Evolutionary conservation across 2,888 invertebrate species (phyloP).

Genomic region (Allacma fusca): DNA sequence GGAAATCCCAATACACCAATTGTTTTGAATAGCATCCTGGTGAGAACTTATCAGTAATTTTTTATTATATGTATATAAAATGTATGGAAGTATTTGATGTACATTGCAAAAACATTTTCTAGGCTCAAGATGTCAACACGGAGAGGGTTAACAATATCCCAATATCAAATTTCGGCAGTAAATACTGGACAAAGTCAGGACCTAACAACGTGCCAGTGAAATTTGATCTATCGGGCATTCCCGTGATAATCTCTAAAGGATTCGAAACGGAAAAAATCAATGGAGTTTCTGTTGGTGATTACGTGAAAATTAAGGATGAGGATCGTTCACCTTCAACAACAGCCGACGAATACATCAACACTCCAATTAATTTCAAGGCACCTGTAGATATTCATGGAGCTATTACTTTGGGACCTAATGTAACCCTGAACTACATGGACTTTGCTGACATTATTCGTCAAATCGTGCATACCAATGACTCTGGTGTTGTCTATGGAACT

Average conservation of each 20-base stretch:
- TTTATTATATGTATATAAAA: not conserved
- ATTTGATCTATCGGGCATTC: constrained; percentile 41
- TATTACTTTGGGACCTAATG: constrained; percentile 41
- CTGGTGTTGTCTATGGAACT: constrained; percentile 43
- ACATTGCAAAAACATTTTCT: not conserved
- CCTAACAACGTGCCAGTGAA: constrained; percentile 40
- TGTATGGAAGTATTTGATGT: no score
- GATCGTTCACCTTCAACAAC: constrained; percentile 22
- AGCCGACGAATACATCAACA: not conserved
- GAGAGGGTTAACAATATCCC: constrained; percentile 37
- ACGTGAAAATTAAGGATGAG: constrained; percentile 35
- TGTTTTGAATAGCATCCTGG: not conserved
- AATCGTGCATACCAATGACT: constrained; percentile 44
- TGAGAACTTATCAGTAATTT: not conserved
- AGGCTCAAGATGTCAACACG: constrained; percentile 20
- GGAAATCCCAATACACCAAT: not conserved
- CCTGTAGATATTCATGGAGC: constrained; percentile 40
- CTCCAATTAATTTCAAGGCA: constrained; percentile 31
- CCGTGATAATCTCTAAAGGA: constrained; percentile 27
- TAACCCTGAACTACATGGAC: constrained; percentile 47
- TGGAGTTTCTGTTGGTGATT: constrained; percentile 35
- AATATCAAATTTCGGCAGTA: constrained; percentile 34
- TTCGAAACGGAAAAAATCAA: constrained; percentile 49
- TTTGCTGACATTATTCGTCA: constrained; percentile 40
- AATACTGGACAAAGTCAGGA: constrained; percentile 46